These are phyloP conservation scores for Eupeodes luniger DNA, from an alignment of 2,888 invertebrate species.

Conservation along the genomic window DNA sequence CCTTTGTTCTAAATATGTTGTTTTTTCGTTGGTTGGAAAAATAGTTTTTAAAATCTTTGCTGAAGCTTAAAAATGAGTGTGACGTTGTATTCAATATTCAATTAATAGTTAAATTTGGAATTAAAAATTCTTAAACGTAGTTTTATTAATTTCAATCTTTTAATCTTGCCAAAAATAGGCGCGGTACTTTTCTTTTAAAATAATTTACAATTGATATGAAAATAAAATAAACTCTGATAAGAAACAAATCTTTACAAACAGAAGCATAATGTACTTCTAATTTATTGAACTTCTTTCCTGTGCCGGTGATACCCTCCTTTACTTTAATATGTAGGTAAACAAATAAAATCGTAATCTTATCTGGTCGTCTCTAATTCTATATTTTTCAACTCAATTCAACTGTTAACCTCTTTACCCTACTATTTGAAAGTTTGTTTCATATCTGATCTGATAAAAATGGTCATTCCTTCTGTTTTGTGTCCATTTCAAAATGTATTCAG, in stretches of 20 bases:
- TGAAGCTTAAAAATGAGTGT: too few species aligned
- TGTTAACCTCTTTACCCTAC: neutral
- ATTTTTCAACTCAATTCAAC: neutral
- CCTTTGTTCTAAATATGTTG: too few species aligned
- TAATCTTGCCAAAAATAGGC: too few species aligned
- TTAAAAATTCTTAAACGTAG: too few species aligned
- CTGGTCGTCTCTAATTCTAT: neutral
- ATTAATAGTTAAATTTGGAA: too few species aligned
- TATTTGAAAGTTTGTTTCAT: neutral
- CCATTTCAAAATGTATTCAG: neutral
- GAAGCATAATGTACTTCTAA: neutral
- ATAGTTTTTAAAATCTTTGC: too few species aligned
- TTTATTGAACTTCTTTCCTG: neutral
- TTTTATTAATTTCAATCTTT: too few species aligned
- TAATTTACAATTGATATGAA: neutral
- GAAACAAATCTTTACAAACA: neutral
- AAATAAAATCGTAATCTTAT: constrained; percentile 12
- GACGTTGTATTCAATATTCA: too few species aligned
- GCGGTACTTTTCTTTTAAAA: neutral
- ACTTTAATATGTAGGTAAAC: neutral
- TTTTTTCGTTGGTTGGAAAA: too few species aligned
- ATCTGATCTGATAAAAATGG: constrained; percentile 1
- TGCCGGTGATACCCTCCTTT: neutral
- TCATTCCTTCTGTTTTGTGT: neutral
- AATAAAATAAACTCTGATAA: neutral